phyloP scores from a whole-genome alignment of 2,113 vertebrate species.

The Emydura subglobosa region DNA sequence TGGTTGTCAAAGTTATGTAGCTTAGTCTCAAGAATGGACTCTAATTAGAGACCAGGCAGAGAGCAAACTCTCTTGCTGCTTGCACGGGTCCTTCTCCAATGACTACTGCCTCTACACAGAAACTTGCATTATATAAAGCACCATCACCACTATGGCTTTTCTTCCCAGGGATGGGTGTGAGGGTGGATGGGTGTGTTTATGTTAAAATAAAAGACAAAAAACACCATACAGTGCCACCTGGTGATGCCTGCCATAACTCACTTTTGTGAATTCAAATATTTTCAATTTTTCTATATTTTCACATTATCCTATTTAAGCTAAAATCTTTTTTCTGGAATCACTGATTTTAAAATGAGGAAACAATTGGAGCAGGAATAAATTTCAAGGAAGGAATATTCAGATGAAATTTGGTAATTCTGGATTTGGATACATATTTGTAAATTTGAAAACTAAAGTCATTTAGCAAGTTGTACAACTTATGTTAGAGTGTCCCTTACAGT shows the following conservation, averaged over 20 bases:
- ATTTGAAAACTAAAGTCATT: background rate
- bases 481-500: background rate
- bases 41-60: slow-evolving; percentile 27
- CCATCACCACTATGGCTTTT: background rate
- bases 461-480: background rate
- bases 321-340: background rate
- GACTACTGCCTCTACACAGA: background rate
- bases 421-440: background rate
- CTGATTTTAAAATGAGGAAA: background rate
- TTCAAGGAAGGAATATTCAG: background rate
- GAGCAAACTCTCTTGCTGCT: background rate
- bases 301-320: background rate
- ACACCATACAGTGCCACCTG: background rate
- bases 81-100: background rate
- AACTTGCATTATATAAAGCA: background rate
- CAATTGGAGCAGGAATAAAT: background rate
- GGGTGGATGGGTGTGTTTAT: too few species aligned
- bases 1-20: background rate
- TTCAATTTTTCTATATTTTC: background rate
- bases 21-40: background rate
- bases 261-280: background rate
- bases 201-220: background rate
- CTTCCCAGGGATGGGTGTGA: too few species aligned
- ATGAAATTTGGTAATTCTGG: background rate
- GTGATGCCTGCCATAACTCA: background rate